Evolutionary conservation across 1,140 invertebrate species (phyloP).

Genomic region (Papilio polyxenes): DNA sequence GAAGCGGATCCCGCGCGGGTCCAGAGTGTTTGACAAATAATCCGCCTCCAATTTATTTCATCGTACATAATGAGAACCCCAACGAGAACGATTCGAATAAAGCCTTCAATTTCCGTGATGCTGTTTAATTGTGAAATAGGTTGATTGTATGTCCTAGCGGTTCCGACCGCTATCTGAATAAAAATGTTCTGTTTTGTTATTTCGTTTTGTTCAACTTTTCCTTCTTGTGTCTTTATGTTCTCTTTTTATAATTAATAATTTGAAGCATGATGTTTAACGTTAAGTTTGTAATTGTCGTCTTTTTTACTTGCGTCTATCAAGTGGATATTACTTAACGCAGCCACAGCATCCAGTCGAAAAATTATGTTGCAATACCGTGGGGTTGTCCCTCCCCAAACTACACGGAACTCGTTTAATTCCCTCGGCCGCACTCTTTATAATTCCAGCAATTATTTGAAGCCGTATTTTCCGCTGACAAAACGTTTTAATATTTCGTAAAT

Average conservation of each 20-base stretch:
- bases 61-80: slow-evolving; percentile 73
- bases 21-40: slow-evolving; percentile 77
- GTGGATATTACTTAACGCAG: slow-evolving; percentile 50
- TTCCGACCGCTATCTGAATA: not conserved
- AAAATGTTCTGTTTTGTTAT: not conserved
- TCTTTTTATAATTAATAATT: too few relatives aligned
- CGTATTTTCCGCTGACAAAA: slow-evolving; percentile 27
- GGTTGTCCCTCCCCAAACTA: slow-evolving; percentile 13
- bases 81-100: slow-evolving; percentile 64
- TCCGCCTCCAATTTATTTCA: slow-evolving; percentile 73
- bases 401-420: slow-evolving; percentile 29
- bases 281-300: too few relatives aligned
- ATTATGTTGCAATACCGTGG: slow-evolving; percentile 41
- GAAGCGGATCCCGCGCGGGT: slow-evolving; percentile 61
- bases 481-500: slow-evolving; percentile 28
- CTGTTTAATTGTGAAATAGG: slow-evolving; percentile 48
- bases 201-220: not conserved
- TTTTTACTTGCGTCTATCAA: slow-evolving; percentile 48
- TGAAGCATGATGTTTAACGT: too few relatives aligned
- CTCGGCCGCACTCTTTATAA: slow-evolving; percentile 26
- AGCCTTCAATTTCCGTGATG: slow-evolving; percentile 68
- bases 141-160: not conserved
- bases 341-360: slow-evolving; percentile 44
- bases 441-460: slow-evolving; percentile 29
- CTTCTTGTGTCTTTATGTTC: not conserved